phyloP scores from a whole-genome alignment of 2,113 vertebrate genomes.

The Casuarius casuarius region DNA sequence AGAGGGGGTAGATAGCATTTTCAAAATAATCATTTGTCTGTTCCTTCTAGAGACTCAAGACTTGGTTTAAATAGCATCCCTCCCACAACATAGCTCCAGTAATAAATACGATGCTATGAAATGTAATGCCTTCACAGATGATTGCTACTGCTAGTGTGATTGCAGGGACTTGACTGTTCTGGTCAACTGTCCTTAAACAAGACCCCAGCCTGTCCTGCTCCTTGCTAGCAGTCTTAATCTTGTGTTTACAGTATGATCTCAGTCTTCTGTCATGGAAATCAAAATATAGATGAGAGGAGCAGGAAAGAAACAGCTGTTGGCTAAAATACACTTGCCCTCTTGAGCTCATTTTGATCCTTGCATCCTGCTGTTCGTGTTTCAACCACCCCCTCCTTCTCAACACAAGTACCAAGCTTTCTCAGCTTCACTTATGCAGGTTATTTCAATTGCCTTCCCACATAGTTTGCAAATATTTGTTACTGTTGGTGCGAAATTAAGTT shows the following conservation, averaged over 20 bases:
- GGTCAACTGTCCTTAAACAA: neutral
- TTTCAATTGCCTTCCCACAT: neutral
- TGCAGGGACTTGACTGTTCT: neutral
- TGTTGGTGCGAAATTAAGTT: neutral
- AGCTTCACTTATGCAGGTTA: neutral
- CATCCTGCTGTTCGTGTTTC: neutral
- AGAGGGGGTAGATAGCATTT: neutral
- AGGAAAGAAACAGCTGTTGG: neutral
- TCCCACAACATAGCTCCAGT: neutral
- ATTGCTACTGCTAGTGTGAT: neutral
- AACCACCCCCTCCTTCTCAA: neutral
- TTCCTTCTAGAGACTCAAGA: neutral
- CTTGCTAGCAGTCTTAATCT: neutral
- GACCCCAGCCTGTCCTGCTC: neutral
- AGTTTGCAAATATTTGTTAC: neutral
- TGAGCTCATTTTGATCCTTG: neutral
- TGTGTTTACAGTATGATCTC: neutral
- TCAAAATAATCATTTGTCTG: neutral
- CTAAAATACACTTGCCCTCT: neutral
- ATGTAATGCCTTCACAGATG: neutral
- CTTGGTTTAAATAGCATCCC: neutral
- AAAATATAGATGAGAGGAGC: neutral
- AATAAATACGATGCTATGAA: neutral
- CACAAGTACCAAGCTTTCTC: neutral
- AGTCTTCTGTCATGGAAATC: neutral